Conservation (phyloP, 2,888 invertebrate species). For the Ophion ellenae region DNA sequence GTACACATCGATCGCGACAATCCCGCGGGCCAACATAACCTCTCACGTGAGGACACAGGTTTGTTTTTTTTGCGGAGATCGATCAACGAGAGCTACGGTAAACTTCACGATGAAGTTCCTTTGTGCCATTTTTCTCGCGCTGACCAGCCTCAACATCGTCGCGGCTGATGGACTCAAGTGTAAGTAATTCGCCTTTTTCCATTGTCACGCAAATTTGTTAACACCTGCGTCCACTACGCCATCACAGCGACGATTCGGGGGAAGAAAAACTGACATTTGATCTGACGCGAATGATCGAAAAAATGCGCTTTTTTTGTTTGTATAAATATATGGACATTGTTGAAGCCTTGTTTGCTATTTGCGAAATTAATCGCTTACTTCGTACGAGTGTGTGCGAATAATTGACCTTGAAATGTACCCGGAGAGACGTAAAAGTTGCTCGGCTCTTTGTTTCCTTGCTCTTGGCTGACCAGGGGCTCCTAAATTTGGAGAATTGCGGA, state of each 20-base stretch:
- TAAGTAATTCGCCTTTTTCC: constrained; percentile 85
- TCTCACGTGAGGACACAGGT: not conserved
- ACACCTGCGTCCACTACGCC: no score
- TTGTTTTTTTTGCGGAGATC: not conserved
- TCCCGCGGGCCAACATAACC: constrained; percentile 9
- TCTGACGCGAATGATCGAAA: not conserved
- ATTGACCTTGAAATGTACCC: no score
- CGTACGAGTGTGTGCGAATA: no score
- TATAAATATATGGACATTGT: no score
- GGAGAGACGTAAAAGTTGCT: not conserved
- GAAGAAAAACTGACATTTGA: no score
- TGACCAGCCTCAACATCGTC: constrained; percentile 84
- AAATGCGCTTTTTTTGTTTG: not conserved
- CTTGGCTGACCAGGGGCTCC: not conserved
- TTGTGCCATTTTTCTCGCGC: constrained; percentile 84
- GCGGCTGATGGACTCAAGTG: constrained; percentile 86
- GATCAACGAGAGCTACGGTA: not conserved
- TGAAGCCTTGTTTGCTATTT: no score
- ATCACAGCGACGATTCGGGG: not conserved
- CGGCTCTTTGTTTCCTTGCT: not conserved
- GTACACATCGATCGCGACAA: not conserved
- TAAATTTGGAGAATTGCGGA: not conserved
- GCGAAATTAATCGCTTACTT: no score
- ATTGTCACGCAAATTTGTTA: no score
- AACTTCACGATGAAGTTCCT: constrained; percentile 82